Percentiles rank a stretch among this genome's conserved stretches.
Evolutionary conservation across 2,888 invertebrate species (phyloP).

Genomic region (Ectropis crepuscularia): DNA sequence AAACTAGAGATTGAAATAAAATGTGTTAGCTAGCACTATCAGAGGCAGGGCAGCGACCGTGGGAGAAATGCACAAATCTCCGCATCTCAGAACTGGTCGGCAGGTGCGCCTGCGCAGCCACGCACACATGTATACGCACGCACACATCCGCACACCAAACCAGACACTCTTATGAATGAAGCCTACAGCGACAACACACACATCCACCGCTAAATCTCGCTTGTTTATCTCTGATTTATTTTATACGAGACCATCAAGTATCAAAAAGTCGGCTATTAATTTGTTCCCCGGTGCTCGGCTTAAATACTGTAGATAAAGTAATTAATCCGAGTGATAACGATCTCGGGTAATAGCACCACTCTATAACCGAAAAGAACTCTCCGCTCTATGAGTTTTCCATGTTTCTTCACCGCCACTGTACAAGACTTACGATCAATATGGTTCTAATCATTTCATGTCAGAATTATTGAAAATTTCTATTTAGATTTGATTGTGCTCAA

Average conservation of each 20-base stretch:
- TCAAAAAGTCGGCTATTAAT: constrained; percentile 80
- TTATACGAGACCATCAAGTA: constrained; percentile 75
- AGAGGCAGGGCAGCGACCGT: constrained; percentile 81
- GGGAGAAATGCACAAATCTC: constrained; percentile 84
- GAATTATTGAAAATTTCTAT: background rate
- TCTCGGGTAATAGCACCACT: constrained; percentile 57
- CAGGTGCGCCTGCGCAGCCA: constrained; percentile 74
- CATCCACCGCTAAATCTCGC: constrained; percentile 65
- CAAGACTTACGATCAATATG: too few species aligned
- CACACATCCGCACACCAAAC: constrained; percentile 55
- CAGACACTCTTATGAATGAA: constrained; percentile 81
- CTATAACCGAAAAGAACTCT: constrained; percentile 35
- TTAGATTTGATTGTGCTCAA: too few species aligned
- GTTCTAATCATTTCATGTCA: background rate
- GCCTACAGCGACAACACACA: constrained; percentile 60
- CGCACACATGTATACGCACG: constrained; percentile 54
- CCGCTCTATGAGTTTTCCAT: constrained; percentile 31
- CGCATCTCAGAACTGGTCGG: constrained; percentile 85
- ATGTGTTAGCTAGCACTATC: constrained; percentile 76
- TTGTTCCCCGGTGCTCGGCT: constrained; percentile 71
- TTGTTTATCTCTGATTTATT: constrained; percentile 83
- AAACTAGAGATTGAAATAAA: constrained; percentile 73
- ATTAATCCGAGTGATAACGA: constrained; percentile 74
- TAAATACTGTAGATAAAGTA: constrained; percentile 77
- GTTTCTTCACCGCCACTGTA: background rate